Conservation (phyloP, 2,888 invertebrate genomes). For the Perizoma affinitatum region DNA sequence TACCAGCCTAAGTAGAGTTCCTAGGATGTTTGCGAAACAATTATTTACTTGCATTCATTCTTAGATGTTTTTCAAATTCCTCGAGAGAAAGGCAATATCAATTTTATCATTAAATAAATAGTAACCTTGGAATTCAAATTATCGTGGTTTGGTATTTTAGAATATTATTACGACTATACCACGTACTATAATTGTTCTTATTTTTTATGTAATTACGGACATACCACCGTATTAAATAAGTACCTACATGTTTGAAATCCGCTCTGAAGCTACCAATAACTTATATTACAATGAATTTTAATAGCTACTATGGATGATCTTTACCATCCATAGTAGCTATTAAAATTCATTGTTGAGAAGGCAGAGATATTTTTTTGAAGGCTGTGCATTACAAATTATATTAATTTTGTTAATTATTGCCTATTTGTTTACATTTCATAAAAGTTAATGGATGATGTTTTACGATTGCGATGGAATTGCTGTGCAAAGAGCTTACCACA, state of each 20-base stretch:
- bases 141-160: no score
- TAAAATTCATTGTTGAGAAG: slow-evolving; percentile 39
- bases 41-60: slow-evolving; percentile 5
- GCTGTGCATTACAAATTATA: slow-evolving; percentile 38
- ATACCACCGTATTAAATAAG: no score
- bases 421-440: slow-evolving; percentile 26
- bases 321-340: no score
- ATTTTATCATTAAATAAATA: no score
- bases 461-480: slow-evolving; percentile 23
- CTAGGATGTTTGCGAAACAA: slow-evolving; percentile 26
- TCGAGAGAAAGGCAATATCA: no score
- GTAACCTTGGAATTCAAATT: no score
- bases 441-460: slow-evolving; percentile 20
- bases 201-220: no score
- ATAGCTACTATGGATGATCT: slow-evolving; percentile 24
- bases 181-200: no score
- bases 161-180: no score
- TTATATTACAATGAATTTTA: slow-evolving; percentile 35
- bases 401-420: slow-evolving; percentile 25
- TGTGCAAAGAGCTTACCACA: slow-evolving; percentile 14
- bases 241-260: slow-evolving; percentile 37
- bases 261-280: slow-evolving; percentile 32
- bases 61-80: not conserved
- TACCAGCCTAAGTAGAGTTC: slow-evolving; percentile 2
- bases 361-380: slow-evolving; percentile 39